Base-by-base conservation (phyloP, 2,113 vertebrate species). In the Motacilla tschutschensis region DNA sequence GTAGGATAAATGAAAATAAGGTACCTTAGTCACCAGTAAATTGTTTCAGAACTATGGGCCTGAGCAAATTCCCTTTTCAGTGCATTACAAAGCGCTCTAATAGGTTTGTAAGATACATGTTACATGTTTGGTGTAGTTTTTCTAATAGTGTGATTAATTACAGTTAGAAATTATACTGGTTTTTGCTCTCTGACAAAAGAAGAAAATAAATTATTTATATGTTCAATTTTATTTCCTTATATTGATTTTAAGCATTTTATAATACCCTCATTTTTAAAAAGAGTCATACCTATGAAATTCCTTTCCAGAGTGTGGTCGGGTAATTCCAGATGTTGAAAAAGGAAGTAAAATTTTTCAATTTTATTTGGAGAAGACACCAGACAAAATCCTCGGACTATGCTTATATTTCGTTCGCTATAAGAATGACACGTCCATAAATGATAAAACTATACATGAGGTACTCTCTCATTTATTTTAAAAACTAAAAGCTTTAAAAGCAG, bases 371-470 rank as follows among this genome's bases (percentile, higher is more conserved):
- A 79, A 17, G 25, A 65, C 96, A 51, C 96, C 96, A 4, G 89
- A 96, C 7, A 93, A 89, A 78, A 91, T 98, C 14, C 16, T 7
- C 65, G 98, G 97, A 72, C 21, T 96, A 9, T 98, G 98, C 84
- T 47, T 98, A 11, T 96, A 96, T 87, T 98, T 98, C n/a, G n/a
- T 96, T 87, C 95, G 97, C 54, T 95, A 7, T 72, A 95, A 33
- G 50, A 97, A 92, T 63, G 96, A 98, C 58, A 28, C 50, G 26
- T 9, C 92, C 65, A 33, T 98, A 87, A 98, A 70, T 93, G 31
- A 64, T 38, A 97, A 97, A 93, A 97, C 71, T 58, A 93, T 98
- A 86, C 92, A 98, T 22, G 95, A 98, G 97, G 98, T 98, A 97
- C 72, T 43, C 2, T 90, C 3, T 29, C 8, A 28, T 31, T n/a